These are phyloP conservation scores for Eristalis arbustorum DNA, from an alignment of 2,888 invertebrate genomes.

Conservation along the genomic window DNA sequence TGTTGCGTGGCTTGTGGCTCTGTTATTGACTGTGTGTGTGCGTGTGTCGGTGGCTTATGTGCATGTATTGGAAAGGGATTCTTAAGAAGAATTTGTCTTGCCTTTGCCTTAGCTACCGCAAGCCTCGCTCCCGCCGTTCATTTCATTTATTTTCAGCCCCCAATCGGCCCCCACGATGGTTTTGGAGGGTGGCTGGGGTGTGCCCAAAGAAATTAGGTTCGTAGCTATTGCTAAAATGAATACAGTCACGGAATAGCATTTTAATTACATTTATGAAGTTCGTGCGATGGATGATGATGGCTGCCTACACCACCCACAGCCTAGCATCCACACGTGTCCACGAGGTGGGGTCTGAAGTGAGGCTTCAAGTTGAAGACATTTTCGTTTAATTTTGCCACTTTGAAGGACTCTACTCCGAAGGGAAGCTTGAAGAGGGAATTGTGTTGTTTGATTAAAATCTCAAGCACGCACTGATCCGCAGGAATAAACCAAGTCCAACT, in stretches of 20 bases:
- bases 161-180: neutral
- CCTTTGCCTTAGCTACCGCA: neutral
- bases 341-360: no score
- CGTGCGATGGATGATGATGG: conserved; percentile 6
- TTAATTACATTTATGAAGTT: conserved; percentile 47
- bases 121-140: neutral
- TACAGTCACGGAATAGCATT: conserved; percentile 37
- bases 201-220: conserved; percentile 31
- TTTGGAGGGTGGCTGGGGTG: neutral
- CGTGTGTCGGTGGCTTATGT: neutral
- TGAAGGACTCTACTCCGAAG: no score
- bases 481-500: no score
- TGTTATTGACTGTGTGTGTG: neutral
- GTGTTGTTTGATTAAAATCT: no score
- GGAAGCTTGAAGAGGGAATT: no score
- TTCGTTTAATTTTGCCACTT: conserved; percentile 40
- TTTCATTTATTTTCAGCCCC: neutral
- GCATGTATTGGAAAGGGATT: neutral
- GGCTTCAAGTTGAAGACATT: conserved; percentile 26
- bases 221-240: conserved; percentile 2
- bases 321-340: neutral
- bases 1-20: neutral
- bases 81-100: neutral
- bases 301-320: neutral
- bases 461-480: no score